Base-by-base conservation (phyloP, 2,797 vertebrate species). In the Pitangus sulphuratus region DNA sequence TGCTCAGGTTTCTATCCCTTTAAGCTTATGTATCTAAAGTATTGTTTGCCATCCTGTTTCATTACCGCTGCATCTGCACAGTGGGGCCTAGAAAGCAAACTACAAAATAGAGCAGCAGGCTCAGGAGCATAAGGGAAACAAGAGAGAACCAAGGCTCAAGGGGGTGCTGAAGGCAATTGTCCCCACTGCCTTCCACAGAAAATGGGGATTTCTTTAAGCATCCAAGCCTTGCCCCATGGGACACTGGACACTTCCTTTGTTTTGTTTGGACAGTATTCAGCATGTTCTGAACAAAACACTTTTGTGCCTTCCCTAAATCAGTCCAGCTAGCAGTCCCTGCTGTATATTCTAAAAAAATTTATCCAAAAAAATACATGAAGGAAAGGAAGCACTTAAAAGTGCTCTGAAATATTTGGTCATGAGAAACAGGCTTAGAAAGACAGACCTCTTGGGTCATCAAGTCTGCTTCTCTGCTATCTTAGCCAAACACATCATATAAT, bases 291-390 rank as follows among this genome's bases (percentile, higher is more conserved):
- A 78, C 30, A 74, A 14, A 19, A 60, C 4, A 61, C 31, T 22
- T 86, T 24, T n/a, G 15, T 81, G 42, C 60, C 37, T 76, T 69
- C 16, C 56, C n/a, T 84, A 71, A 60, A 82, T 70, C 54, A 39
- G 47, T 50, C 31, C 70, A 84, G 44, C 47, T 56, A 92, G 48
- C 21, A 71, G 56, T 37, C 39, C 33, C 37, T 53, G 42, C 53
- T 71, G 39, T 25, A 35, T 24, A 33, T 33, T 61, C 50, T 53
- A 19, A 84, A 86, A 44, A 95, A 77, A 71, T 0, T 58, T 84
- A 91, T 89, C 87, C 82, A 68, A 94, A 95, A 90, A 90, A 89
- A 82, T 57, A 68, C 77, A 87, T 64, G 70, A 93, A 91, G 58
- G 70, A 87, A 91, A 84, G 61, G 58, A 92, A 94, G 66, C 28